A percentile compares a stretch with the other conserved stretches of the same genome.
These are phyloP conservation scores for Ypsolopha sequella DNA, from an alignment of 2,888 invertebrate species.

Conservation along the genomic window DNA sequence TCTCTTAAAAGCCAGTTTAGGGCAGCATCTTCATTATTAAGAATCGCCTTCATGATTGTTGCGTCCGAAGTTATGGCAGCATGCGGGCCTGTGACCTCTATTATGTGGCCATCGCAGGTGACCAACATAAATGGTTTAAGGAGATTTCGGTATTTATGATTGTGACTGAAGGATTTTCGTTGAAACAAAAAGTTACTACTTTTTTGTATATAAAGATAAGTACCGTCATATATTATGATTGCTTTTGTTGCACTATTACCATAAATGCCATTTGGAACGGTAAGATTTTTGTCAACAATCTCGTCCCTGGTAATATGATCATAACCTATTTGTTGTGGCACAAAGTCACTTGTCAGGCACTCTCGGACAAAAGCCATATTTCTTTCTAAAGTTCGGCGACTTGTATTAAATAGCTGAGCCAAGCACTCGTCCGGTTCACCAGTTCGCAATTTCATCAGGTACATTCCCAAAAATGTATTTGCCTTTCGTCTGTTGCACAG, in stretches of 20 bases:
- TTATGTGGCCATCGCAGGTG: conserved; percentile 14
- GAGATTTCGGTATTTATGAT: conserved; percentile 15
- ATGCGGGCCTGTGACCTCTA: conserved; percentile 14
- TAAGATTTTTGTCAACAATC: conserved; percentile 1
- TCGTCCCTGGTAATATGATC: conserved; percentile 3
- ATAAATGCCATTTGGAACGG: conserved; percentile 2
- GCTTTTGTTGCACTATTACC: background rate
- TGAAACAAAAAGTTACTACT: conserved; percentile 4
- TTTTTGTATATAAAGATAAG: conserved; percentile 3
- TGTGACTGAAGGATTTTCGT: conserved; percentile 12
- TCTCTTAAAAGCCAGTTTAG: background rate
- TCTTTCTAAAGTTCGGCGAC: conserved; percentile 2
- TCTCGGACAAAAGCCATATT: conserved; percentile 2
- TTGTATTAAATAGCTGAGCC: conserved; percentile 3
- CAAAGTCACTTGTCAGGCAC: conserved; percentile 5
- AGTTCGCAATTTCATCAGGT: conserved; percentile 8
- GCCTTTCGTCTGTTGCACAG: conserved; percentile 3
- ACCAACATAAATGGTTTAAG: conserved; percentile 16
- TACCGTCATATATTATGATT: conserved; percentile 2
- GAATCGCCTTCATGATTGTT: conserved; percentile 8
- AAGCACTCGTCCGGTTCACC: conserved; percentile 7
- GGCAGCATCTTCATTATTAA: background rate
- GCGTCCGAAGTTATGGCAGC: conserved; percentile 12
- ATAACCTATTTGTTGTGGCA: conserved; percentile 1
- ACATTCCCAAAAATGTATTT: conserved; percentile 3